Conservation (phyloP, 2,797 vertebrate species). For the Acestrorhynchus altus region DNA sequence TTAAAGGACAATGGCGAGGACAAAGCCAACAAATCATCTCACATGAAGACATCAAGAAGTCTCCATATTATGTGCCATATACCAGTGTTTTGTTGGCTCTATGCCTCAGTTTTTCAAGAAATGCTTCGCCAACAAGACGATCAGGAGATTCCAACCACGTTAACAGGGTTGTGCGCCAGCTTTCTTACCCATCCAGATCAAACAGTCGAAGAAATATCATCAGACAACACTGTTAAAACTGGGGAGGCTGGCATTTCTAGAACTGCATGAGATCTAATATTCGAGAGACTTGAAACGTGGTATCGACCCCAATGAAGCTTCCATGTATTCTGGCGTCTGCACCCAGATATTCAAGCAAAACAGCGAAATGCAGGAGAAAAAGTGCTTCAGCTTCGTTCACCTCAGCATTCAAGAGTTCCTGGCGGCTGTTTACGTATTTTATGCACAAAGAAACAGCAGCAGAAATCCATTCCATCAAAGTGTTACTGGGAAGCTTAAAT, state of each 20-base stretch:
- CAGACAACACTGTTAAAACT: slow-evolving; percentile 15
- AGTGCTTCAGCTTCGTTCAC: slow-evolving; percentile 49
- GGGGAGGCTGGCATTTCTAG: slow-evolving; percentile 48
- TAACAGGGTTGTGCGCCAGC: slow-evolving; percentile 42
- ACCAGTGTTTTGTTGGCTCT: not conserved
- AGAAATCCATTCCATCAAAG: slow-evolving; percentile 12
- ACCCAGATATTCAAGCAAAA: slow-evolving; percentile 50
- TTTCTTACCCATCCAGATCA: slow-evolving; percentile 42
- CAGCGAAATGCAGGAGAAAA: slow-evolving; percentile 22
- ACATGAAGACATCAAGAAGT: slow-evolving; percentile 40
- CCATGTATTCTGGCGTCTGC: slow-evolving; percentile 43
- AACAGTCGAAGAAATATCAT: slow-evolving; percentile 23
- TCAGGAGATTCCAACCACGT: slow-evolving; percentile 40
- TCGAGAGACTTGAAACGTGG: not conserved
- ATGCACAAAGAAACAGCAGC: slow-evolving; percentile 28
- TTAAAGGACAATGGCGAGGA: slow-evolving; percentile 12
- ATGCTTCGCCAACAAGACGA: slow-evolving; percentile 6
- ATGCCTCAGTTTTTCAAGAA: slow-evolving; percentile 26
- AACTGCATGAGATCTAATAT: slow-evolving; percentile 31
- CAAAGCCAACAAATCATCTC: slow-evolving; percentile 29
- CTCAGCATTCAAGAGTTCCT: slow-evolving; percentile 52
- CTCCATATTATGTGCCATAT: slow-evolving; percentile 1
- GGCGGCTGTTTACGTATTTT: slow-evolving; percentile 16
- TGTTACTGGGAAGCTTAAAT: not conserved
- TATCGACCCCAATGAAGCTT: not conserved